These are phyloP conservation scores for Dinocampus coccinellae DNA, from an alignment of 2,888 invertebrate species.

Conservation along the genomic window DNA sequence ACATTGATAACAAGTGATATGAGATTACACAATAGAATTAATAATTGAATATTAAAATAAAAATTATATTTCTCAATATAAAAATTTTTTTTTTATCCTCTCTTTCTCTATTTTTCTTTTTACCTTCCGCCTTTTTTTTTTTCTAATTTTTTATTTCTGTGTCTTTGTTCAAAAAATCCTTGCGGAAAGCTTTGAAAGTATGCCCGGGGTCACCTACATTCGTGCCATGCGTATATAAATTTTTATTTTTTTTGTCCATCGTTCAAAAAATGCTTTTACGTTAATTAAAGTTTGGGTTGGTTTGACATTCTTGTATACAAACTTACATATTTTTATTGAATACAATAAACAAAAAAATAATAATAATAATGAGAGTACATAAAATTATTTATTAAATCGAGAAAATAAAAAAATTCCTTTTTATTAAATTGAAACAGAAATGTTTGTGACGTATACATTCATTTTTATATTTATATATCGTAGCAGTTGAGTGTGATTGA, in stretches of 20 bases:
- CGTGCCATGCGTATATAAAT: slow-evolving; percentile 35
- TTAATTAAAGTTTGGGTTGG: slow-evolving; percentile 39
- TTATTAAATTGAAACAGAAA: neutral
- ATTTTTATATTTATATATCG: neutral
- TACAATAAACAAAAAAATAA: neutral
- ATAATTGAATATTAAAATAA: neutral
- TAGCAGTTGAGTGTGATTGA: neutral
- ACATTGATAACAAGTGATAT: neutral
- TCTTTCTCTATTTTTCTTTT: too few species aligned
- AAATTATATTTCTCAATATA: neutral
- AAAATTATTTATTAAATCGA: neutral
- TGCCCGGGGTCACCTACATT: slow-evolving; percentile 21
- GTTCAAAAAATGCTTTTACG: slow-evolving; percentile 36
- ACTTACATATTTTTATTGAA: neutral
- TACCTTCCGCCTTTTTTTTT: neutral
- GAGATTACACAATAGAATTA: neutral
- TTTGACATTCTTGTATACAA: neutral
- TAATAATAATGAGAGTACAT: neutral
- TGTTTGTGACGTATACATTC: neutral
- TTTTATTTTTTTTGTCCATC: slow-evolving; percentile 31
- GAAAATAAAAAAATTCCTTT: neutral
- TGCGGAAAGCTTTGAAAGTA: neutral
- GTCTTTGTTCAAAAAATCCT: neutral
- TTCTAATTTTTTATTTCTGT: slow-evolving; percentile 15
- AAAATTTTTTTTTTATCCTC: neutral